Conservation (phyloP, 2,888 invertebrate genomes). For the Linyphia triangularis region DNA sequence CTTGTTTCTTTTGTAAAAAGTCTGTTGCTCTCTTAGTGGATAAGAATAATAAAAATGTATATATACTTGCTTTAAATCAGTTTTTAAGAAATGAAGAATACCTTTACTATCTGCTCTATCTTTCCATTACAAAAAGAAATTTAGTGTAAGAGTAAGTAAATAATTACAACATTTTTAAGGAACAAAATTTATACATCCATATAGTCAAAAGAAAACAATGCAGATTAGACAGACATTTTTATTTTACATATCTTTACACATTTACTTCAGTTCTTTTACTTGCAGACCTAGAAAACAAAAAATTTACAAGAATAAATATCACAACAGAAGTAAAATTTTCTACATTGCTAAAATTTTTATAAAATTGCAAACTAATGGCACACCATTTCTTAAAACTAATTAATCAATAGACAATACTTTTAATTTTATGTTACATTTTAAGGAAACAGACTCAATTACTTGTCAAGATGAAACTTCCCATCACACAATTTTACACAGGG, state of each 20-base stretch:
- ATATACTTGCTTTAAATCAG: background rate
- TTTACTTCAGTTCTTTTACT: conserved; percentile 93
- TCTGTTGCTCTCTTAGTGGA: too few relatives aligned
- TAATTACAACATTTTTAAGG: too few relatives aligned
- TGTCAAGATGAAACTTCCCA: too few relatives aligned
- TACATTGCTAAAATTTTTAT: background rate
- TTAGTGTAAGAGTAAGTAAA: too few relatives aligned
- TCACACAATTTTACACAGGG: too few relatives aligned
- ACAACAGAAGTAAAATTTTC: conserved; percentile 6
- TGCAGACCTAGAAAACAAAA: conserved; percentile 88
- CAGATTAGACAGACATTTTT: background rate
- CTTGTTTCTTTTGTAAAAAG: conserved; percentile 9
- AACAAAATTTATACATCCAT: background rate
- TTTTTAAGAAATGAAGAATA: too few relatives aligned
- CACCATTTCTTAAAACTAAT: background rate
- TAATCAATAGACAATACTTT: background rate
- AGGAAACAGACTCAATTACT: too few relatives aligned
- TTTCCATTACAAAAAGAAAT: background rate
- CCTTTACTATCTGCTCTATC: background rate
- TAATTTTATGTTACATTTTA: background rate
- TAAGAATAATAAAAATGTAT: conserved; percentile 18
- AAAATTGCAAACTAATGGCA: background rate
- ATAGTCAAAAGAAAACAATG: background rate
- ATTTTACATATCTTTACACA: conserved; percentile 10
- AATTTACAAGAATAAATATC: too few relatives aligned